Base-by-base conservation (phyloP, 2,113 vertebrate genomes). In the Elgaria multicarinata region DNA sequence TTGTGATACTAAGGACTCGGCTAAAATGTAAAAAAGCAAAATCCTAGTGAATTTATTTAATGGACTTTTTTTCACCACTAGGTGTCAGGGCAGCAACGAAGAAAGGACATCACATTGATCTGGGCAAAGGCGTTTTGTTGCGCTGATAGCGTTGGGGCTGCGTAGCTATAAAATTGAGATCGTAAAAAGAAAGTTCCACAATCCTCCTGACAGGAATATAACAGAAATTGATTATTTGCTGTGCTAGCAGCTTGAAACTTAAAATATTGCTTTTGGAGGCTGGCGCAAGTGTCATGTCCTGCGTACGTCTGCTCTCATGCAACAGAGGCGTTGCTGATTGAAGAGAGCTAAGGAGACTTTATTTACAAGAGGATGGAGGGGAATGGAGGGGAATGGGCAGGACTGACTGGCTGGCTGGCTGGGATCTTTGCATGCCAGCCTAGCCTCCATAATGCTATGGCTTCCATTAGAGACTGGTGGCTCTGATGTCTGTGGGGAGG, bases 1-100 rank as follows among this genome's bases (percentile, higher is more conserved):
- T 58, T 22, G 58, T 62, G 18, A 20, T 20, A 62, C 58, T 62
- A 62, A 39, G 62, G 44, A 28, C 33, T 36, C 58, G n/a, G 12
- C 33, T 67, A 69, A 87, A 62, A 50, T 28, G 28, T 36, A 67
- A 69, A 62, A n/a, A 79, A 69, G 64, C 62, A 87, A 64, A n/a
- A 66, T 50, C 39, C 8, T 74, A 18, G 62, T 83, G 69, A 78
- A 1, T 87, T 93, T 92, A 72, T 88, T 58, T 53, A 33, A 53
- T 67, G 75, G 6, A 79, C 12, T 83, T 58, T 33, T 66, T 81
- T 42, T 86, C 91, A 88, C 94, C 94, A 88, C 95, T 92, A 92
- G 95, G 92, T 94, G 95, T 94, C 95, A 86, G 93, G 91, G 86
- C 77, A 46, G 71, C 84, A 93, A 85, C 92, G 87, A 93, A 39